Evolutionary conservation across 2,797 vertebrate genomes (phyloP), one percentile per base, ranked within the genome.

Genomic region (Squalus acanthias): DNA sequence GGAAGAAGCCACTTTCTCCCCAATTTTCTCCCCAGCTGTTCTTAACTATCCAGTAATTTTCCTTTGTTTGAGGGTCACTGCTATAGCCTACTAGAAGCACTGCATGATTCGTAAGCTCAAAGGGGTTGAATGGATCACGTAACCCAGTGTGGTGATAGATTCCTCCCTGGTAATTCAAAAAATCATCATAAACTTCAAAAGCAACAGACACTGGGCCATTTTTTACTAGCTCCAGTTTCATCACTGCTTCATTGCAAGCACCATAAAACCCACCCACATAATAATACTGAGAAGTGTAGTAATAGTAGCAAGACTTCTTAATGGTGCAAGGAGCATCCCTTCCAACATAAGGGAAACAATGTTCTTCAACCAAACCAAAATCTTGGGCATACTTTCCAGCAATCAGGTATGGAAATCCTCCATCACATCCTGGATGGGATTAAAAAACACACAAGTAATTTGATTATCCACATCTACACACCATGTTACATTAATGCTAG

Each of bases 221-320:
- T 5, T 97, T 97, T n/a, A 99, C 98, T 96, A 99, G 98, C 79
- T 99, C 99, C 0, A 98, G 96, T 97, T 98, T 99, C 99, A 99
- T 99, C 96, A 98, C 98, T 1, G 96, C 97, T 97, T 99, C 99
- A 29, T 98, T 99, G 98, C 99, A 99, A 87, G 98, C 99, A 0
- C 99, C 99, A 1, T 99, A 99, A 97, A 99, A 99, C 0, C 99
- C 99, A 0, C 99, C 99, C 0, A 99, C 98, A 0, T 99, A 99
- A 97, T 97, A 97, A 97, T 99, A 99, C 9, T 99, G 97, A 0
- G 99, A 98, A 0, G 98, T 33, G 85, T 99, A 99, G 96, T 98
- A 97, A 26, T 97, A 98, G 2, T 97, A 82, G 87, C 99, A 99
- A 87, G 97, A 97, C 3, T 97, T 92, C 88, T 98, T 98, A 46